These are phyloP conservation scores for Lacanobia wlatinum DNA, from an alignment of 2,888 invertebrate genomes.

Conservation along the genomic window DNA sequence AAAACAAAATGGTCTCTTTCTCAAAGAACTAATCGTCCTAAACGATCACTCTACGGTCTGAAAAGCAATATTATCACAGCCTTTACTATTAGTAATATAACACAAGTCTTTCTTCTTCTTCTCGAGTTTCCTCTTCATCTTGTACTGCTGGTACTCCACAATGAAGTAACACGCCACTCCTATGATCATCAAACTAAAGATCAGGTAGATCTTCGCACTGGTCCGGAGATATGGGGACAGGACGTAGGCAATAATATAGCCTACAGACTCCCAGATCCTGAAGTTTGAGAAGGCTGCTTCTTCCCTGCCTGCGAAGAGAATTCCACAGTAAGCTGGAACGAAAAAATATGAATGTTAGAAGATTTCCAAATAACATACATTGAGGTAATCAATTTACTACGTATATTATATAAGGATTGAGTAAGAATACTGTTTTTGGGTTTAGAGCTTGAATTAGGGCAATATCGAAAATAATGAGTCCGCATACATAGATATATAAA, in stretches of 20 bases:
- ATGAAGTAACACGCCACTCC: constrained; percentile 90
- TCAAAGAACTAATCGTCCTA: background rate
- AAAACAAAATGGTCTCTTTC: background rate
- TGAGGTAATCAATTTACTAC: too few species aligned
- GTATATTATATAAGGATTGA: background rate
- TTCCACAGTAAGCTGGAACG: constrained; percentile 91
- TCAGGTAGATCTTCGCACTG: constrained; percentile 89
- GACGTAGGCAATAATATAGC: constrained; percentile 92
- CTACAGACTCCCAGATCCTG: constrained; percentile 93
- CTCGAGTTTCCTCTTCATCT: constrained; percentile 67
- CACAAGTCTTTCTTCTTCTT: constrained; percentile 69
- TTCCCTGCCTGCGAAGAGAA: constrained; percentile 91
- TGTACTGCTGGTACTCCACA: constrained; percentile 80
- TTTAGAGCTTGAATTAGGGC: too few species aligned
- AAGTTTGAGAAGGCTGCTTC: constrained; percentile 94
- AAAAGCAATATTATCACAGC: constrained; percentile 84
- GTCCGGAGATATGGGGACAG: constrained; percentile 90
- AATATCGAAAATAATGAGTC: too few species aligned
- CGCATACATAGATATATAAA: too few species aligned
- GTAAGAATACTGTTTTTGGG: background rate
- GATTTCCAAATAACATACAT: background rate
- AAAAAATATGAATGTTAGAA: background rate
- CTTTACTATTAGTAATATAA: constrained; percentile 67
- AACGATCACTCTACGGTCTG: constrained; percentile 71
- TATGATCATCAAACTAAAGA: constrained; percentile 83